Evolutionary conservation across 2,888 invertebrate genomes (phyloP).

Genomic region (Diplolepis rosae): DNA sequence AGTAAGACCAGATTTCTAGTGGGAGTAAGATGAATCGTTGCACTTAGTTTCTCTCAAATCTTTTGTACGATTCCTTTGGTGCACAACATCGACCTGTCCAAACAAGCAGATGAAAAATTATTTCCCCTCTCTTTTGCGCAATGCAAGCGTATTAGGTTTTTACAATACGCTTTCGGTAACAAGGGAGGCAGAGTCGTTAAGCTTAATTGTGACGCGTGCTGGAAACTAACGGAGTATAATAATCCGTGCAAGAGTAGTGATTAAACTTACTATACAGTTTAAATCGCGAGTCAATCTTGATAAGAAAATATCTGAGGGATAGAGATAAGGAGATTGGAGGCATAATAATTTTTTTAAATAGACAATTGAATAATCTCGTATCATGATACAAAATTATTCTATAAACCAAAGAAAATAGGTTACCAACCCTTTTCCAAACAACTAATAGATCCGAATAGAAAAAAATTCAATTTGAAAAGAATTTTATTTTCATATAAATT

Average conservation of each 20-base stretch:
- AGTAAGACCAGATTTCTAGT: constrained; percentile 37
- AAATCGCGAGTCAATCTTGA: constrained; percentile 29
- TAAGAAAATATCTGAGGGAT: neutral
- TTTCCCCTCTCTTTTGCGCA: neutral
- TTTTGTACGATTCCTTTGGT: constrained; percentile 49
- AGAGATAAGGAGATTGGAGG: neutral
- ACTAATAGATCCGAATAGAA: no score
- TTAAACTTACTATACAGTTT: constrained; percentile 53
- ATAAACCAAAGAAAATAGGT: no score
- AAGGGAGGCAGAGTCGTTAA: constrained; percentile 49
- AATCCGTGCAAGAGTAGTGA: constrained; percentile 48
- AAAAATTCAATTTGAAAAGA: no score
- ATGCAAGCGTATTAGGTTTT: neutral
- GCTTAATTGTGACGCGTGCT: constrained; percentile 56
- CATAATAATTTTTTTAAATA: neutral
- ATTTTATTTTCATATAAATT: no score
- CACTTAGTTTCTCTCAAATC: constrained; percentile 50
- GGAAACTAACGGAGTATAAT: constrained; percentile 41
- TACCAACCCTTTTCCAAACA: no score
- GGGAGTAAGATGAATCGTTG: constrained; percentile 54
- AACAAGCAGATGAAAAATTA: constrained; percentile 42
- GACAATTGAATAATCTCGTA: neutral
- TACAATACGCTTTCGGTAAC: neutral
- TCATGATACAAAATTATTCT: no score
- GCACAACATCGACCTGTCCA: constrained; percentile 34